Conservation (phyloP, 2,113 vertebrate genomes). For the Otocyon megalotis region DNA sequence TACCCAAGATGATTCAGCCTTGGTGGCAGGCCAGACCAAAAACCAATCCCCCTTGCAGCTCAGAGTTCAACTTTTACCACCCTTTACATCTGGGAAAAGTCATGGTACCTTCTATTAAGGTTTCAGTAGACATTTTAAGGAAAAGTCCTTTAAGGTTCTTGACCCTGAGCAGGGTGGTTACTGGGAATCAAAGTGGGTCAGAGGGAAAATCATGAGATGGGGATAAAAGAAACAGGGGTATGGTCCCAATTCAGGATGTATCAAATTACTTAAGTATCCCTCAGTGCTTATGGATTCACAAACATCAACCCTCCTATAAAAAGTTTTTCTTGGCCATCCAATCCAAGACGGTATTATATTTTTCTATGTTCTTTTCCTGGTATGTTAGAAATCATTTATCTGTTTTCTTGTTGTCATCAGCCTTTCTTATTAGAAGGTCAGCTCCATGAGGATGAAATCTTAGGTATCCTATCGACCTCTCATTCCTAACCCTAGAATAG, state of each 20-base stretch:
- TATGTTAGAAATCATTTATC: neutral
- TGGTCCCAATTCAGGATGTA: neutral
- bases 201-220: neutral
- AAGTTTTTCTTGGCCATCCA: neutral
- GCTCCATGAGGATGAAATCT: neutral
- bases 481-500: neutral
- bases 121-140: neutral
- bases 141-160: neutral
- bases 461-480: neutral
- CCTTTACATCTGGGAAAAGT: neutral
- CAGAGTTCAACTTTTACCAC: neutral
- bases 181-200: neutral
- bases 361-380: neutral
- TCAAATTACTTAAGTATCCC: neutral
- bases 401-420: neutral
- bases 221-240: neutral
- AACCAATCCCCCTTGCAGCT: neutral
- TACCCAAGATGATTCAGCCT: neutral
- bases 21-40: neutral
- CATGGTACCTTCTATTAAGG: neutral
- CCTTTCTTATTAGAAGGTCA: neutral
- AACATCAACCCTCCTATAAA: neutral
- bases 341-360: neutral
- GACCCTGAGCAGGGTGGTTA: neutral
- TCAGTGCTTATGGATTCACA: neutral